Evolutionary conservation across 1,140 invertebrate species (phyloP).

Genomic region (Drosophila tsacasi): DNA sequence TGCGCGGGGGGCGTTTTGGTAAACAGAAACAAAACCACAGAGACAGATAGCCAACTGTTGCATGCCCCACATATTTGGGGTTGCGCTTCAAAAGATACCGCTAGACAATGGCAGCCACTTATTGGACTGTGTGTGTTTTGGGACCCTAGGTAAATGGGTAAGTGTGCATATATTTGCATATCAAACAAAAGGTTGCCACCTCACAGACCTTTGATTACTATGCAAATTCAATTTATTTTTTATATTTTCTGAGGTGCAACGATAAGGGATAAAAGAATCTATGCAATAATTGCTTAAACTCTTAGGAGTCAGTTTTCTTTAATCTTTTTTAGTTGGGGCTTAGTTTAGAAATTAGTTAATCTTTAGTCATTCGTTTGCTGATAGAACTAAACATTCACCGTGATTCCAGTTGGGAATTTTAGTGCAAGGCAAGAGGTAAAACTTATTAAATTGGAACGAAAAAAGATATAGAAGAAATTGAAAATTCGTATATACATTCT

Average conservation of each 20-base stretch:
- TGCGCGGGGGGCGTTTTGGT: constrained; percentile 36
- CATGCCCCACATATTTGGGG: constrained; percentile 55
- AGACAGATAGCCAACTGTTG: constrained; percentile 45
- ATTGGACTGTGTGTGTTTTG: constrained; percentile 3
- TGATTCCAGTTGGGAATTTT: neutral
- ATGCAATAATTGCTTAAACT: neutral
- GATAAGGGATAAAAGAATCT: neutral
- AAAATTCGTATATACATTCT: neutral
- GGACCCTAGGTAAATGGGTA: constrained; percentile 13
- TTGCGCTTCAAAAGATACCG: constrained; percentile 43
- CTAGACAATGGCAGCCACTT: constrained; percentile 22
- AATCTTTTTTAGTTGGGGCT: neutral
- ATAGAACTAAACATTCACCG: neutral
- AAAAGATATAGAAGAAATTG: fast-evolving
- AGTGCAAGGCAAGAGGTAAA: neutral
- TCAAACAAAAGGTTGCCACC: constrained; percentile 19
- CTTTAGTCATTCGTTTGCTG: neutral
- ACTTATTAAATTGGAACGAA: neutral
- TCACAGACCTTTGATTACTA: neutral
- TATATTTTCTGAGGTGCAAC: no score
- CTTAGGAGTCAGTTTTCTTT: neutral
- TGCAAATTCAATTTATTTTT: constrained; percentile 1
- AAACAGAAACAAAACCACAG: constrained; percentile 22
- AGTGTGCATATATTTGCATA: constrained; percentile 29
- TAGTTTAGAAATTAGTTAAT: neutral